Evolutionary conservation across 2,888 invertebrate genomes (phyloP).

Genomic region (Chrysodeixis includens): DNA sequence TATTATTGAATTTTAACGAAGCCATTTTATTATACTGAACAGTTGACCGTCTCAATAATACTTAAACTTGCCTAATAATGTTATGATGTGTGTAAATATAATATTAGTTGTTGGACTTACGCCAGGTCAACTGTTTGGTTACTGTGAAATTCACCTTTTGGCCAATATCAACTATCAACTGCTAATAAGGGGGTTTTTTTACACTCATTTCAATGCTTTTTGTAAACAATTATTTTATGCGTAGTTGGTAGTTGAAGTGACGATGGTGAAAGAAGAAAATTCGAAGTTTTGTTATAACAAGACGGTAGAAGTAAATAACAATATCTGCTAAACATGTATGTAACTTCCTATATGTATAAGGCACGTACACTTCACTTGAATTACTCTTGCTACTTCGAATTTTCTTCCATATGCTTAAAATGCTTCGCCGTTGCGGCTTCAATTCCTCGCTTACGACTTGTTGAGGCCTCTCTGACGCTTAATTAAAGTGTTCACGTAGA

Average conservation of each 20-base stretch:
- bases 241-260: conserved; percentile 87
- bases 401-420: conserved; percentile 82
- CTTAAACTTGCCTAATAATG: conserved; percentile 36
- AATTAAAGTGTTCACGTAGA: conserved; percentile 87
- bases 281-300: conserved; percentile 70
- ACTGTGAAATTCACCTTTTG: conserved; percentile 74
- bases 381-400: conserved; percentile 71
- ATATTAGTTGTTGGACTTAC: conserved; percentile 15
- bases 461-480: conserved; percentile 87
- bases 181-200: conserved; percentile 82
- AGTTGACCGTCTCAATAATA: conserved; percentile 69
- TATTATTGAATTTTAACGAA: conserved; percentile 81
- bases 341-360: background rate
- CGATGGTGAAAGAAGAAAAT: conserved; percentile 81
- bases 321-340: background rate
- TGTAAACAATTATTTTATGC: conserved; percentile 74
- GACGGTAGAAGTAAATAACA: background rate
- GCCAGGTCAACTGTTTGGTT: conserved; percentile 77
- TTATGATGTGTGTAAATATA: conserved; percentile 33
- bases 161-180: conserved; percentile 86
- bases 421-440: conserved; percentile 87
- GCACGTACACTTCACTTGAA: conserved; percentile 30
- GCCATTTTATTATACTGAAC: conserved; percentile 79
- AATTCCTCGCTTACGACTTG: conserved; percentile 85
- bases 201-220: conserved; percentile 75